A percentile compares a stretch with the other conserved stretches of the same genome.
phyloP scores from a whole-genome alignment of 1,140 invertebrate species.

The Cheumatopsyche charites region DNA sequence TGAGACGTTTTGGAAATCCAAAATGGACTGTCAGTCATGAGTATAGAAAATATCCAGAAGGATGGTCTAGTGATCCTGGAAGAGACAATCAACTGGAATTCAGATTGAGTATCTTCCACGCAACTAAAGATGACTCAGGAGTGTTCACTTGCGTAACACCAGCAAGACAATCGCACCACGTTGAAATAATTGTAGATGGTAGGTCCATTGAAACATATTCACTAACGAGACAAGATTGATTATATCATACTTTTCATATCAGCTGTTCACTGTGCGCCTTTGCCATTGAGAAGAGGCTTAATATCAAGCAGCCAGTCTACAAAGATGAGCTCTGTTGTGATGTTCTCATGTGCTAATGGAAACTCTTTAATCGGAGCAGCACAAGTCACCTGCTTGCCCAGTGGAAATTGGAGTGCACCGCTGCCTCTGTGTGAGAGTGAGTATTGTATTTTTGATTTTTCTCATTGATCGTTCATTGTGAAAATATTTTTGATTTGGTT shows the following conservation, averaged over 20 bases:
- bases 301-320: constrained; percentile 72
- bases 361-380: constrained; percentile 78
- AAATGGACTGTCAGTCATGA: constrained; percentile 80
- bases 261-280: constrained; percentile 77
- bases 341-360: constrained; percentile 81
- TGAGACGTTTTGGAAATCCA: constrained; percentile 80
- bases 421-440: constrained; percentile 82
- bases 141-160: constrained; percentile 82
- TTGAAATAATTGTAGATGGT: constrained; percentile 81
- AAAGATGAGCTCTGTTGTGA: constrained; percentile 74
- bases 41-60: constrained; percentile 77
- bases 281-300: constrained; percentile 72
- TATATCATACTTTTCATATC: constrained; percentile 33
- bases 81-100: constrained; percentile 81
- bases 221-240: too few relatives aligned
- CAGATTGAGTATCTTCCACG: constrained; percentile 79
- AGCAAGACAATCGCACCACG: constrained; percentile 76
- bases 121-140: constrained; percentile 79
- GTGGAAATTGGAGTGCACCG: constrained; percentile 82
- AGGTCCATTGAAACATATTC: constrained; percentile 12
- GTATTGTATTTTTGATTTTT: constrained; percentile 48
- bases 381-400: constrained; percentile 75
- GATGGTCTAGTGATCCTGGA: constrained; percentile 81
- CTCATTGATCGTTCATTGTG: background rate
- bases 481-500: too few relatives aligned